Evolutionary conservation across 2,113 vertebrate species (phyloP).

Genomic region (Lagopus muta): DNA sequence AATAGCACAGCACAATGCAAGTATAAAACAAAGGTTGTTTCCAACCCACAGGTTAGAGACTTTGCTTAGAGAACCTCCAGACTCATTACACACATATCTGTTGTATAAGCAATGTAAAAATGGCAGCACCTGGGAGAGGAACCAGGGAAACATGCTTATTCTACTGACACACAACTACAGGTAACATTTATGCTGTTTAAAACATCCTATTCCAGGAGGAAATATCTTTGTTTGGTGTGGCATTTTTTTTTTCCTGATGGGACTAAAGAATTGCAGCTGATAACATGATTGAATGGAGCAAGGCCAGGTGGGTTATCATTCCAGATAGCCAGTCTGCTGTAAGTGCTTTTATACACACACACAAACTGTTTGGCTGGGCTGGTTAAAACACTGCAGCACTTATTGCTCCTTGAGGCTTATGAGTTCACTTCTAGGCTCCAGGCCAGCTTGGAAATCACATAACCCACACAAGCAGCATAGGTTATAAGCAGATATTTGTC

Average conservation of each 20-base stretch:
- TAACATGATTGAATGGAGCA: not conserved
- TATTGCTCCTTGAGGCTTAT: constrained; percentile 58
- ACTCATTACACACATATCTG: not conserved
- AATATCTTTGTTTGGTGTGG: not conserved
- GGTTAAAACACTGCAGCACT: constrained; percentile 28
- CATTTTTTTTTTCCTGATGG: not conserved
- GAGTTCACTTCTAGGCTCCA: constrained; percentile 66
- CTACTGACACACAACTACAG: not conserved
- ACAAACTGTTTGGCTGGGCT: not conserved
- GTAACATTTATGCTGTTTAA: not conserved
- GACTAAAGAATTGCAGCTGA: not conserved
- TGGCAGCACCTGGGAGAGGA: not conserved
- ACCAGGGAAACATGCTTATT: not conserved
- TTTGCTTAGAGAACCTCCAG: not conserved
- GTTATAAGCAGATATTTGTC: constrained; percentile 37
- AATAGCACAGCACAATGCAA: not conserved
- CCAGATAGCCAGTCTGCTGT: not conserved
- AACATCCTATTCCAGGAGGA: not conserved
- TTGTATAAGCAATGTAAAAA: not conserved
- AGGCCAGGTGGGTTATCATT: constrained; percentile 14
- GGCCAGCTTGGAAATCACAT: constrained; percentile 60
- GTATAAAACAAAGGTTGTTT: not conserved
- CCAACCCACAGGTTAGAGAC: not conserved
- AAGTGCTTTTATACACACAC: constrained; percentile 5
- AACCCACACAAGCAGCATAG: constrained; percentile 25